These are phyloP conservation scores for Synanthedon andrenaeformis DNA, from an alignment of 2,888 invertebrate genomes.

Conservation along the genomic window DNA sequence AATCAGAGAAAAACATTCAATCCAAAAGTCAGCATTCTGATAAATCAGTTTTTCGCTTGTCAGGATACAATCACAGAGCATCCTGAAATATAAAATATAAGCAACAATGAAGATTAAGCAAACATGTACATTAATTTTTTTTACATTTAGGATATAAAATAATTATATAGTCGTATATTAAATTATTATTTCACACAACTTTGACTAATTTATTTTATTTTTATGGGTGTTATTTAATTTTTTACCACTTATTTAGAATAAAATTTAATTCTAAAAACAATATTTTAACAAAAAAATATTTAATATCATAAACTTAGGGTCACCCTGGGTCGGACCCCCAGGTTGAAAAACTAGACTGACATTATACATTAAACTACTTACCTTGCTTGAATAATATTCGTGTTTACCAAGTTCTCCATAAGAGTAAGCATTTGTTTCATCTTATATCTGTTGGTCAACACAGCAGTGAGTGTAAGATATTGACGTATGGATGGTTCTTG, in stretches of 20 bases:
- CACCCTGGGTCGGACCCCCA: too few species aligned
- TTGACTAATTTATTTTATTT: too few species aligned
- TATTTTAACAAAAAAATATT: too few species aligned
- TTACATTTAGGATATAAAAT: conserved; percentile 3
- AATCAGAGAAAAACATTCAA: conserved; percentile 86
- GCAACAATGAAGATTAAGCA: neutral
- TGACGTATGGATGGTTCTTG: conserved; percentile 81
- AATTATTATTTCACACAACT: too few species aligned
- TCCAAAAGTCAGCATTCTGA: conserved; percentile 89
- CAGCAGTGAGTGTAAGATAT: conserved; percentile 79
- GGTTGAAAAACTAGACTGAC: too few species aligned
- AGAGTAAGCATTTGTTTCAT: conserved; percentile 81
- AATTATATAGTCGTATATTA: neutral
- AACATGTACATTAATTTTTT: neutral
- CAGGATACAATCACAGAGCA: conserved; percentile 89
- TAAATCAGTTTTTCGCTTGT: conserved; percentile 85
- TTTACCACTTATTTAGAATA: too few species aligned
- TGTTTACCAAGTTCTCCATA: conserved; percentile 80
- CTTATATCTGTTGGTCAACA: conserved; percentile 79
- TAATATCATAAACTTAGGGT: too few species aligned
- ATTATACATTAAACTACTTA: too few species aligned
- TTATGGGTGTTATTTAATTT: too few species aligned
- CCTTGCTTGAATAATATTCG: conserved; percentile 81
- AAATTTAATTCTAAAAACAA: too few species aligned
- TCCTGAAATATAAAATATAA: conserved; percentile 56